Percentiles rank a stretch among this genome's conserved stretches.
Evolutionary conservation across 1,140 invertebrate species (phyloP).

Genomic region (Lerema accius): DNA sequence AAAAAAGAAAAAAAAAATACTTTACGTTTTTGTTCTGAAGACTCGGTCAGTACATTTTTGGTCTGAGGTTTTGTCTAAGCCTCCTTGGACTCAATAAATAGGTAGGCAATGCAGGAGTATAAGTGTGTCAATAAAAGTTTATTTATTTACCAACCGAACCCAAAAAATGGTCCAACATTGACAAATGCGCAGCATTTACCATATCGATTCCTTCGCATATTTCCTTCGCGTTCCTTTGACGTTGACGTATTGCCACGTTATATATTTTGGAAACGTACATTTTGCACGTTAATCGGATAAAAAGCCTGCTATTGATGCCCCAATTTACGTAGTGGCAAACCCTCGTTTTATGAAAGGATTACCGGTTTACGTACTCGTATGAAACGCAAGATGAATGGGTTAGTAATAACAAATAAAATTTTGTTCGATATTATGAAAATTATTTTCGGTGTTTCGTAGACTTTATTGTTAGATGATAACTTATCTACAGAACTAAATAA

Average conservation of each 20-base stretch:
- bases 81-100: too few relatives aligned
- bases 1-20: too few relatives aligned
- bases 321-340: slow-evolving; percentile 4
- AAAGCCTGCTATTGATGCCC: slow-evolving; percentile 26
- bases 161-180: slow-evolving; percentile 9
- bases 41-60: too few relatives aligned
- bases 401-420: background rate
- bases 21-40: too few relatives aligned
- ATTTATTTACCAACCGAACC: background rate
- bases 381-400: background rate
- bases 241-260: slow-evolving; percentile 36
- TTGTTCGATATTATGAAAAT: too few relatives aligned
- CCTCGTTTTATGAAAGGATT: slow-evolving; percentile 9
- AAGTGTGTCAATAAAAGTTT: too few relatives aligned
- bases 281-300: slow-evolving; percentile 43
- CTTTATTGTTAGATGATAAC: too few relatives aligned
- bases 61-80: too few relatives aligned
- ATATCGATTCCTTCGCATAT: slow-evolving; percentile 24
- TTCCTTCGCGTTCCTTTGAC: slow-evolving; percentile 26
- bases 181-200: slow-evolving; percentile 38
- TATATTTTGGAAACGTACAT: slow-evolving; percentile 38
- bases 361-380: background rate
- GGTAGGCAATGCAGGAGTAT: too few relatives aligned
- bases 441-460: too few relatives aligned
- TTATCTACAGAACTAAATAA: too few relatives aligned